Base-by-base conservation (phyloP, 2,888 invertebrate species). In the Actias luna region DNA sequence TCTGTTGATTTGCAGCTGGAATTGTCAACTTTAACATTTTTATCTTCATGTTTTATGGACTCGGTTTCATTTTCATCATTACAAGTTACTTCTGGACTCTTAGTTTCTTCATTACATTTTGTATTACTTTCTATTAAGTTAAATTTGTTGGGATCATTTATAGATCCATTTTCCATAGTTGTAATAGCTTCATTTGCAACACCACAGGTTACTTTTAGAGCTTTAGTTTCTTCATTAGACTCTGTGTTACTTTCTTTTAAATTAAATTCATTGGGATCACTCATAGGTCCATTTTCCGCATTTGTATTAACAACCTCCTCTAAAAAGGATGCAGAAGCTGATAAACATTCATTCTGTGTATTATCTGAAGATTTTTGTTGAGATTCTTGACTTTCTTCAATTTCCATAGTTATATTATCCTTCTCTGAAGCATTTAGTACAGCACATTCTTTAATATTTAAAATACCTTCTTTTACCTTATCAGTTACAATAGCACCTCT, bases 391-490 rank as follows among this genome's bases (percentile, higher is more conserved):
- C 50, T 36, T 59, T 58, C 50, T 10, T 59, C 27, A 33, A 10
- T 31, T 10, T 62, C 57, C 7, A 35, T 46, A 39, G 39, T 14
- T 3, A 33, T 58, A 39, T n/a, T 59, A 36, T 5, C 16, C 31
- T 33, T 16, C 8, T 52, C 33, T 35, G 59, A 31, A 57, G 27
- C 35, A 18, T 60, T 58, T 59, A 64, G 52, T 39, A 59, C 55
- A 60, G 42, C 35, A 52, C 33, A 29, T 62, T 61, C 58, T 22
- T 61, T 58, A 57, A 18, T 60, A 31, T 22, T 59, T 59, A 60
- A 61, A 52, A 22, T 14, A 58, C 55, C 27, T 22, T 59, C 46
- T 33, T 65, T 59, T 62, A 55, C 50, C 55, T 42, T 50, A 63
- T 59, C 50, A 55, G 46, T 16, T 61, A 55, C 16, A 61, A 60